A percentile compares a stretch with the other conserved stretches of the same genome.
These are phyloP conservation scores for Schizaphis graminum DNA, from an alignment of 2,888 invertebrate genomes.

Conservation along the genomic window DNA sequence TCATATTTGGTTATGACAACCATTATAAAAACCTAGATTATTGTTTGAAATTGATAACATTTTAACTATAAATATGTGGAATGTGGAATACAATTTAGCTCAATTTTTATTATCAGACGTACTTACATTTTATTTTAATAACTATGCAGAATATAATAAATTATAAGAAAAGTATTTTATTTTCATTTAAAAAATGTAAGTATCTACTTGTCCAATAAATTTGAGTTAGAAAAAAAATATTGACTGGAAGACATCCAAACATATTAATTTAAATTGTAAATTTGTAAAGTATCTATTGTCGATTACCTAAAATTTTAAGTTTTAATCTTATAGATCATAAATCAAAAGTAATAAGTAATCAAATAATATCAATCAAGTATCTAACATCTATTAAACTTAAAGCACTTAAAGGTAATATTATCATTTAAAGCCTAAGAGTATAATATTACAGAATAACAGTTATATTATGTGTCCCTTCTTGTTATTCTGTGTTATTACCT, in stretches of 20 bases:
- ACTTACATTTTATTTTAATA: not conserved
- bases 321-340: too few species aligned
- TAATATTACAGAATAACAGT: too few species aligned
- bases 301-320: too few species aligned
- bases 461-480: too few species aligned
- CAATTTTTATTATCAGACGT: not conserved
- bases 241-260: not conserved
- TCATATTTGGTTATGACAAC: not conserved
- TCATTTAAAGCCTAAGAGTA: too few species aligned
- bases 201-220: not conserved
- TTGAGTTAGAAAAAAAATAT: not conserved
- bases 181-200: not conserved
- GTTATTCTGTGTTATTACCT: too few species aligned
- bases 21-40: not conserved
- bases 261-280: not conserved
- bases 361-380: too few species aligned
- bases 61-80: not conserved
- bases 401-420: too few species aligned
- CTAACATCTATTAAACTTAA: too few species aligned
- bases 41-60: not conserved
- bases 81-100: not conserved
- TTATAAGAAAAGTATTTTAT: not conserved
- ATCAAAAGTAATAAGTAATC: not conserved
- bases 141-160: not conserved
- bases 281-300: not conserved